Percentiles rank a stretch among this genome's conserved stretches.
Evolutionary conservation across 2,113 vertebrate genomes (phyloP).

Genomic region (Ammodytes dubius): DNA sequence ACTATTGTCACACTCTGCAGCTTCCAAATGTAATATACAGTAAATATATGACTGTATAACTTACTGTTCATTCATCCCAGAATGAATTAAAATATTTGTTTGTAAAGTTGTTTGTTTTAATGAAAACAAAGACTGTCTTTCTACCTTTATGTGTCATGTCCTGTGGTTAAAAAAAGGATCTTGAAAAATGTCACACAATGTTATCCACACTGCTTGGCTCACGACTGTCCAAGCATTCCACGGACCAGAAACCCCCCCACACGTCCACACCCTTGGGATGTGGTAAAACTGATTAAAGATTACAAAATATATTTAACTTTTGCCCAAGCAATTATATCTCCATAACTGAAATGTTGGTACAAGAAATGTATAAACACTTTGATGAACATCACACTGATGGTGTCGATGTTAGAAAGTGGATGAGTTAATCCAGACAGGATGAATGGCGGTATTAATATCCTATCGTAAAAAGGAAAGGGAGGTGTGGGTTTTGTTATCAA

Average conservation of each 20-base stretch:
- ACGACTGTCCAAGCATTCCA: conserved; percentile 16
- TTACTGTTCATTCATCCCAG: background rate
- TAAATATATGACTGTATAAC: background rate
- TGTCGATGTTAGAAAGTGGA: background rate
- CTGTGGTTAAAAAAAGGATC: conserved; percentile 9
- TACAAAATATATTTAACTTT: background rate
- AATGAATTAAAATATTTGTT: background rate
- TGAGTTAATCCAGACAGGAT: background rate
- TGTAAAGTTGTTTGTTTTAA: background rate
- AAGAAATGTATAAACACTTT: background rate
- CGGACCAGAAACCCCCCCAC: background rate
- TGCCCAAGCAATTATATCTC: background rate
- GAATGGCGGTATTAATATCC: background rate
- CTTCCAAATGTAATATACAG: background rate
- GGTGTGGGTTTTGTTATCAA: background rate
- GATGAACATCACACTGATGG: background rate
- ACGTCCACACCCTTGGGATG: background rate
- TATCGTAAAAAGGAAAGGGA: background rate
- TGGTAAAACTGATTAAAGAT: background rate
- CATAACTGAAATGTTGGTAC: background rate
- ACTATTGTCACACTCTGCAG: conserved; percentile 14
- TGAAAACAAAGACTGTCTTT: background rate
- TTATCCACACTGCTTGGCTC: conserved; percentile 19
- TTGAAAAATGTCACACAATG: conserved; percentile 16
- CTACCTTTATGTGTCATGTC: background rate